Evolutionary conservation across 1,140 invertebrate genomes (phyloP), one percentile per base, ranked within the genome.

Genomic region (Heliconius congener): DNA sequence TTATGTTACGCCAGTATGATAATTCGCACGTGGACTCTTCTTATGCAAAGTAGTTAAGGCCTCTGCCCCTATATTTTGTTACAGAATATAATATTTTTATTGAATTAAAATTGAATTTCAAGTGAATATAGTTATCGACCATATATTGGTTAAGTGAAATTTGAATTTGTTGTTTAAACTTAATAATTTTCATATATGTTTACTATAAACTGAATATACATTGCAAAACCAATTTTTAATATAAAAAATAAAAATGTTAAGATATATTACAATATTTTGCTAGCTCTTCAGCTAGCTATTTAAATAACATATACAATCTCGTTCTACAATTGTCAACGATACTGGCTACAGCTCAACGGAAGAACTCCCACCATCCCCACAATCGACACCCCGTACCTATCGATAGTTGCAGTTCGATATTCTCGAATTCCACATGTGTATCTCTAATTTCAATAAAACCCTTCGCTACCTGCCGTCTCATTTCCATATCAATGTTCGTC

Each of bases 371-470:
- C 86, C 88, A 88, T 85, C 86, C 84, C 77, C 70, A 76, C 74
- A 74, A 75, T 71, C 78, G 78, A 80, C 82, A 81, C 75, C 78
- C 80, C 77, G 74, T 81, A 81, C 76, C 77, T 76, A 71, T 23
- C 82, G 81, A 80, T 80, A 85, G 86, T 87, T 86, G 85, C 85
- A 85, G 83, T 83, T 84, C 86, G 82, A 86, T 84, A 87, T 91
- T 91, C 87, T 89, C 85, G 87, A 91, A 89, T 91, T 92, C 89
- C 86, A 88, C 87, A 88, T 88, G 88, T 90, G 86, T 91, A 92
- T 92, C 90, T 92, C 90, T 94, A 92, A 94, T 93, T 94, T 92
- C 91, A 93, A 93, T 93, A 93, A 89, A 87, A 87, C 90, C 91
- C 89, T 87, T 86, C 86, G 82, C 86, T 92, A 93, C 91, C 90